These are phyloP conservation scores for Morpho deidamia DNA, from an alignment of 2,888 invertebrate genomes.

Conservation along the genomic window DNA sequence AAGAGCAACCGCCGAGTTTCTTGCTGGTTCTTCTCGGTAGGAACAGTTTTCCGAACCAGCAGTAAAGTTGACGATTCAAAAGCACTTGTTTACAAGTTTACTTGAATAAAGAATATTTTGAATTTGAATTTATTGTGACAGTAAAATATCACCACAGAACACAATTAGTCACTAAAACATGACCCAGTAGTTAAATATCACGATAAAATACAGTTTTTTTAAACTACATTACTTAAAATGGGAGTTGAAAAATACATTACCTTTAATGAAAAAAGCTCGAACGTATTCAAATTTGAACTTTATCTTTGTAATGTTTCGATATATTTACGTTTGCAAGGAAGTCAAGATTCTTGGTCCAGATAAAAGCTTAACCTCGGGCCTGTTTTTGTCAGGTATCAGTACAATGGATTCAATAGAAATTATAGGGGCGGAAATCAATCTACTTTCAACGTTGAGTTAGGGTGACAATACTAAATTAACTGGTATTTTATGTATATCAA, in stretches of 20 bases:
- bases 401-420: conserved; percentile 26
- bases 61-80: too few species aligned
- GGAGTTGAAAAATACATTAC: conserved; percentile 14
- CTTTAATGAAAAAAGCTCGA: conserved; percentile 10
- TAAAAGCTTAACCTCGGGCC: conserved; percentile 13
- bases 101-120: too few species aligned
- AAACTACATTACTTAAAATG: conserved; percentile 2
- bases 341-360: conserved; percentile 13
- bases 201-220: too few species aligned
- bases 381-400: conserved; percentile 28
- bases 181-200: too few species aligned
- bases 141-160: too few species aligned
- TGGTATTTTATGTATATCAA: too few species aligned
- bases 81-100: too few species aligned
- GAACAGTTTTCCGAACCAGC: too few species aligned
- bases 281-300: neutral
- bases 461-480: neutral
- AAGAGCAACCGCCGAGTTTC: too few species aligned
- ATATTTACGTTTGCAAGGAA: conserved; percentile 3
- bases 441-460: neutral
- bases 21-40: too few species aligned
- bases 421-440: conserved; percentile 20
- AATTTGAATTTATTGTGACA: too few species aligned
- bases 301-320: neutral
- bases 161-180: too few species aligned